Percentiles rank a stretch among this genome's conserved stretches.
Conservation (phyloP, 2,113 vertebrate genomes). For the Eubucco bourcierii region DNA sequence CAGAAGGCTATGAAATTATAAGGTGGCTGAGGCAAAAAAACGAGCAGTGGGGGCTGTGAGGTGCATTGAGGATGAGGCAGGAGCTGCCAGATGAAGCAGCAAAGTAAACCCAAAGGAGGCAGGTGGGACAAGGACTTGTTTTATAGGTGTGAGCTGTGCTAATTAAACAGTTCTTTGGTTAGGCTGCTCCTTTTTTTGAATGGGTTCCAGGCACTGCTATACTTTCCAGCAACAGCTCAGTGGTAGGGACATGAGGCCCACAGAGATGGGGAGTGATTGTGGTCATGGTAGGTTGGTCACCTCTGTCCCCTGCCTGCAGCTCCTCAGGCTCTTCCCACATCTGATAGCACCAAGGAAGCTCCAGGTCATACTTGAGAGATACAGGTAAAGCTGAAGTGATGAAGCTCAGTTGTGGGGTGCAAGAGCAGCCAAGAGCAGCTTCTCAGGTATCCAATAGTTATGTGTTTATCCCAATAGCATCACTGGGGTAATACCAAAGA, state of each 20-base stretch:
- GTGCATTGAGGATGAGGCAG: not conserved
- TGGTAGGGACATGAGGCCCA: accelerated
- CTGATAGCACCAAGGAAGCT: not conserved
- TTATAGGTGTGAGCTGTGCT: not conserved
- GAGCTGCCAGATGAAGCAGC: not conserved
- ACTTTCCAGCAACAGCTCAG: not conserved
- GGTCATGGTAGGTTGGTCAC: accelerated
- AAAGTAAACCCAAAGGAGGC: not conserved
- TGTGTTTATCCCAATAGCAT: not conserved
- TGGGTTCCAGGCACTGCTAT: not conserved
- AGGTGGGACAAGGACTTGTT: not conserved
- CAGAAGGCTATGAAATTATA: accelerated
- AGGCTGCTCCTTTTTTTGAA: not conserved
- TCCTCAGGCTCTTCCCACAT: not conserved
- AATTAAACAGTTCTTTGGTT: not conserved
- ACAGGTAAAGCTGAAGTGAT: not conserved
- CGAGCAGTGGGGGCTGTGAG: not conserved
- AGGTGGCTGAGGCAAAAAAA: not conserved
- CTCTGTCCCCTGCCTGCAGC: not conserved
- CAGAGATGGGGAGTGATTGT: not conserved
- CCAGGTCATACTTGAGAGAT: not conserved
- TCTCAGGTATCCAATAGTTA: not conserved
- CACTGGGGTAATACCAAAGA: not conserved
- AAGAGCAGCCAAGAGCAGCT: not conserved
- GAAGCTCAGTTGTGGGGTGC: not conserved